Evolutionary conservation across 1,140 invertebrate species (phyloP), one percentile per base, ranked within the genome.

Genomic region (Trichonephila inaurata): DNA sequence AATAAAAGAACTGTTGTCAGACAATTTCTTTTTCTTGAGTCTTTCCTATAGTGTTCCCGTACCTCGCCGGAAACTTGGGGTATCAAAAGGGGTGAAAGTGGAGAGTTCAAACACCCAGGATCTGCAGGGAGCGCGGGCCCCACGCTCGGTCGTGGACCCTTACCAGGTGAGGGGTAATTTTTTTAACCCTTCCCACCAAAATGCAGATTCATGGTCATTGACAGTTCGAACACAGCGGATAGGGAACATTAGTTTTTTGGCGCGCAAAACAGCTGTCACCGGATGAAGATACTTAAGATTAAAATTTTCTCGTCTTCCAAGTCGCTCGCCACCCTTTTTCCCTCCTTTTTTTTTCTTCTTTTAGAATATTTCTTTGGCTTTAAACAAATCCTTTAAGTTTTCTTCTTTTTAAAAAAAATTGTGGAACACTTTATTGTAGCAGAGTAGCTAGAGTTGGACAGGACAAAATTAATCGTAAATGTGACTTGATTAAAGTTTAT

Each of bases 31-130:
- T 14, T 14, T 69, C 66, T 69, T 69, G n/a, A 24, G n/a, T 21
- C n/a, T 1, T 28, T 7, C 4, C 51, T 51, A 12, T 51, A 28
- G 66, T 24, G 16, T 77, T 77, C 72, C 21, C 16, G 18, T 18
- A 16, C 21, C 62, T 6, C 28, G 60, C 77, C 90, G 90, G 90
- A 91, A 83, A 91, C 90, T 58, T 44, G 90, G 90, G 90, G 90
- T 64, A 19, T 83, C 21, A 33, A 91, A 81, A 83, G 61, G 90
- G 90, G 90, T 91, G 90, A 91, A 91, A 91, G 90, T 91, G 28
- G 12, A 60, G 81, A 40, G 90, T 91, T 91, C 90, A 91, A 83
- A 77, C n/a, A 90, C 89, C 72, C 66, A 19, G 51, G 60, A 81
- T 44, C 85, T 60, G 40, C 21, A 91, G 51, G 33, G 33, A 33